Evolutionary conservation across 2,797 vertebrate genomes (phyloP).

Genomic region (Echiichthys vipera): DNA sequence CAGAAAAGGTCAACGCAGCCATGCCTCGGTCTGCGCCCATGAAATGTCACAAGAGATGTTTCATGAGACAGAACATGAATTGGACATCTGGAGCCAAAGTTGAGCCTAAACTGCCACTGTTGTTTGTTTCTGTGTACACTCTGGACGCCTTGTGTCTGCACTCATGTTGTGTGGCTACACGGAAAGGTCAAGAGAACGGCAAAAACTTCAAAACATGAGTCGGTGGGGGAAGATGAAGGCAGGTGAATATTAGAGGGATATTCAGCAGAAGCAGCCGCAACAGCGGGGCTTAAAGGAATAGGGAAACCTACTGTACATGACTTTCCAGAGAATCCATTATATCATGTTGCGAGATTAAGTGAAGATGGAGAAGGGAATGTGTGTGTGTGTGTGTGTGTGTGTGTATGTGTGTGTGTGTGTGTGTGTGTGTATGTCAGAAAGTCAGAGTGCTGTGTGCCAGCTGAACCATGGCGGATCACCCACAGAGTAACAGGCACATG

Average conservation of each 20-base stretch:
- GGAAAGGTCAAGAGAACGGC: conserved; percentile 54
- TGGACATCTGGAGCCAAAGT: background rate
- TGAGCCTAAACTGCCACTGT: background rate
- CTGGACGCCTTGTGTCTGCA: background rate
- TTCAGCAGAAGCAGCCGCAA: background rate
- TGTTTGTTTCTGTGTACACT: conserved; percentile 10
- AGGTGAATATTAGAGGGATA: conserved; percentile 32
- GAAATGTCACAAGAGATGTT: conserved; percentile 48
- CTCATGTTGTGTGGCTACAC: conserved; percentile 22
- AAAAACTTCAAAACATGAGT: conserved; percentile 49
- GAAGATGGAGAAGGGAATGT: conserved; percentile 18
- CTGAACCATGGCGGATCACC: conserved; percentile 6
- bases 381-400: background rate
- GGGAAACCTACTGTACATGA: conserved; percentile 5
- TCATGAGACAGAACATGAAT: conserved; percentile 12
- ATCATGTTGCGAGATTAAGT: conserved; percentile 15
- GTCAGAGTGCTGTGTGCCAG: conserved; percentile 18
- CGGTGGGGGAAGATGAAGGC: conserved; percentile 35
- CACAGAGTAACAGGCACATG: conserved; percentile 10
- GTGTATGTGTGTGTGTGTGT: background rate
- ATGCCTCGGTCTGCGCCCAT: background rate
- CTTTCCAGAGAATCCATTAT: conserved; percentile 33
- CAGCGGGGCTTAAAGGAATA: conserved; percentile 13
- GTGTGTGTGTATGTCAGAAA: conserved; percentile 7
- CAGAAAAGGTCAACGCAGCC: conserved; percentile 46